Evolutionary conservation across 2,888 invertebrate genomes (phyloP).

Genomic region (Oscheius sp.): DNA sequence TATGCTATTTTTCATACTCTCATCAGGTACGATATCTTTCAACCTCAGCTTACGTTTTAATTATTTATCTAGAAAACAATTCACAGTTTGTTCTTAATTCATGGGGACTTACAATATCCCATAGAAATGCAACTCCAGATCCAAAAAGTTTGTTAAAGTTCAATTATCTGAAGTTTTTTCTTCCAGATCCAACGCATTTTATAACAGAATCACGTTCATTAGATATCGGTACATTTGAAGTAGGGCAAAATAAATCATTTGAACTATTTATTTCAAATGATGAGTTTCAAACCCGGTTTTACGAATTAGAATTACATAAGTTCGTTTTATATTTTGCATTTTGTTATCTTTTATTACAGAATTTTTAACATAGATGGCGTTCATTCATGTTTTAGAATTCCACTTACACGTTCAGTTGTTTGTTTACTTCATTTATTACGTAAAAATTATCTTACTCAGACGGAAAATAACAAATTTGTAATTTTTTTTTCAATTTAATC

Average conservation of each 20-base stretch:
- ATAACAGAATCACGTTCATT: not conserved
- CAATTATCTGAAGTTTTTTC: no score
- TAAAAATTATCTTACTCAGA: no score
- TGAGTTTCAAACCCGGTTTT: not conserved
- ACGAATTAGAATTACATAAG: not conserved
- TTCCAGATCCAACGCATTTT: not conserved
- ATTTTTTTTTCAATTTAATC: not conserved
- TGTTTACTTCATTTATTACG: not conserved
- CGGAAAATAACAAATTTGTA: not conserved
- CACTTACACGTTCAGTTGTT: not conserved
- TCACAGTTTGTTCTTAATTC: not conserved
- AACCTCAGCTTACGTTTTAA: conserved; percentile 1
- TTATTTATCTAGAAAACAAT: not conserved
- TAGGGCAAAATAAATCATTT: not conserved
- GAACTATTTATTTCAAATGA: not conserved
- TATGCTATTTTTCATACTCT: not conserved
- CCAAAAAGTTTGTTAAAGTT: not conserved
- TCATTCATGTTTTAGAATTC: not conserved
- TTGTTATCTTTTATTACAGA: not conserved
- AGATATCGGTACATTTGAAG: not conserved
- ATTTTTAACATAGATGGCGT: not conserved
- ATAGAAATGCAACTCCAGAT: not conserved
- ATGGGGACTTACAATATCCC: conserved; percentile 1
- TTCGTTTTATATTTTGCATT: not conserved
- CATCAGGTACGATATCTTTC: not conserved